Percentiles rank a stretch among this genome's conserved stretches.
Evolutionary conservation across 2,113 vertebrate species (phyloP).

Genomic region (Sitta europaea): DNA sequence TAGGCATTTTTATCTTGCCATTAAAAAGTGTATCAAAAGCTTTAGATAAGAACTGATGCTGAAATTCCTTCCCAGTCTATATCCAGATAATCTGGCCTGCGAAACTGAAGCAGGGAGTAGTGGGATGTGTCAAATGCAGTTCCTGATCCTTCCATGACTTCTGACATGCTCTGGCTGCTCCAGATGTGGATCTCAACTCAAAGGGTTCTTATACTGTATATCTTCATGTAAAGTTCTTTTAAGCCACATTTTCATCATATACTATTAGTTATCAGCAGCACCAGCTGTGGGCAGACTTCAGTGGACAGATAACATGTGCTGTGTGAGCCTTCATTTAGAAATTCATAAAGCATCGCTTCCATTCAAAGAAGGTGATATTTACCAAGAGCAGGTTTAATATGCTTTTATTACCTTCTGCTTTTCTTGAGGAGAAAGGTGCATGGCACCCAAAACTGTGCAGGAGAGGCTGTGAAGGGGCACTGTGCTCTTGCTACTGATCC

Average conservation of each 20-base stretch:
- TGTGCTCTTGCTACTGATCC: not conserved
- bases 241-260: not conserved
- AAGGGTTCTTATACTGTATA: fast-evolving
- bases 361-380: not conserved
- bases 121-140: not conserved
- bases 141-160: not conserved
- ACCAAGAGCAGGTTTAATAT: not conserved
- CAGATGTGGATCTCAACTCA: not conserved
- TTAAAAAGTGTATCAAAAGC: slow-evolving; percentile 6
- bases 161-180: not conserved
- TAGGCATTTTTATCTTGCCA: slow-evolving; percentile 26
- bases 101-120: not conserved
- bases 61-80: not conserved
- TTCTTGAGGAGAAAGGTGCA: not conserved
- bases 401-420: not conserved
- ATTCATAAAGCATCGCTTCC: not conserved
- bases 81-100: not conserved
- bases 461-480: not conserved
- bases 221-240: not conserved
- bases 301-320: not conserved
- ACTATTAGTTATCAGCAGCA: not conserved
- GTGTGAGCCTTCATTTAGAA: not conserved
- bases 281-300: not conserved
- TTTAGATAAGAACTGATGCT: slow-evolving; percentile 5
- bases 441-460: not conserved